These are phyloP conservation scores for Caenorhabditis sp. DNA, from an alignment of 2,888 invertebrate species.

Conservation along the genomic window DNA sequence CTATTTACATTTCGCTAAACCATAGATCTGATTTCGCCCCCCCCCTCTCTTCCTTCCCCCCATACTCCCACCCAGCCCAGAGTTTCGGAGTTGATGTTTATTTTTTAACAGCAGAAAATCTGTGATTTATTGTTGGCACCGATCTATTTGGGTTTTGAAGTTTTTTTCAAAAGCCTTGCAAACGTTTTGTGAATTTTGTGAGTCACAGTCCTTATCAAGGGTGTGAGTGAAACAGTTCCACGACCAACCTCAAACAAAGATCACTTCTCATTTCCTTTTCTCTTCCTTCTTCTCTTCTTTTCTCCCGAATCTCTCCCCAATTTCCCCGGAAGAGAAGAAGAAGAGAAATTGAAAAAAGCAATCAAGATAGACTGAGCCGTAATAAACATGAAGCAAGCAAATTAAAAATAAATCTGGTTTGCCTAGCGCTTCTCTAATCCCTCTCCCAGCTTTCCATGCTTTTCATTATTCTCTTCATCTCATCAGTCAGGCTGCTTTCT, in stretches of 20 bases:
- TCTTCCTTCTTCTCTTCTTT: background rate
- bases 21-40: slow-evolving; percentile 48
- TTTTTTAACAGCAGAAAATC: slow-evolving; percentile 15
- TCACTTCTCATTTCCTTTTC: slow-evolving; percentile 15
- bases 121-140: no score
- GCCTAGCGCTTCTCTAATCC: slow-evolving; percentile 1
- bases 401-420: slow-evolving; percentile 55
- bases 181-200: no score
- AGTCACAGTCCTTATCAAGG: no score
- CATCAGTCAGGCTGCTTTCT: no score
- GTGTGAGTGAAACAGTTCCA: no score
- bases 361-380: slow-evolving; percentile 24
- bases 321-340: background rate
- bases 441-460: background rate
- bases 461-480: slow-evolving; percentile 9
- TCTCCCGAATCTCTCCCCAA: background rate
- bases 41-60: no score
- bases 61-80: slow-evolving; percentile 13
- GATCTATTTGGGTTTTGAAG: background rate
- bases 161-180: no score
- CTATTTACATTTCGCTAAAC: slow-evolving; percentile 54
- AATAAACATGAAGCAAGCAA: slow-evolving; percentile 29
- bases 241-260: slow-evolving; percentile 33
- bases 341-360: slow-evolving; percentile 17
- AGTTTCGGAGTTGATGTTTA: slow-evolving; percentile 27